Evolutionary conservation across 2,888 invertebrate genomes (phyloP), one percentile per base, ranked within the genome.

Genomic region (Tricholauxania praeusta): DNA sequence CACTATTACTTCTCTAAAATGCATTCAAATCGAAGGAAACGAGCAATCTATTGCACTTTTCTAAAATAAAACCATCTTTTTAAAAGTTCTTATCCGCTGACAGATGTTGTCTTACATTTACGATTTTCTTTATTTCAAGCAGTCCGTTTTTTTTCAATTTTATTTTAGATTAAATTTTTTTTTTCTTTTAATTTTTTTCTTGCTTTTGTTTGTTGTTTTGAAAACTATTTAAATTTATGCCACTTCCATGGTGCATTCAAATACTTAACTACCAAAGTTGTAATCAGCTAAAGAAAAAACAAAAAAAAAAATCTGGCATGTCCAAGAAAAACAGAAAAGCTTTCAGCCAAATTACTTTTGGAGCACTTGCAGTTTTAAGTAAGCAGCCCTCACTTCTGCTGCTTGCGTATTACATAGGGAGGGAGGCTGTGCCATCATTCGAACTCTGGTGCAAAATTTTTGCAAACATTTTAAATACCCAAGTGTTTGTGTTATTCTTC

Each of bases 211-310:
- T 63, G 63, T 15, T 64, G 22, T 49, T 51, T 51, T 49, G 64
- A 17, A 19, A 64, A 64, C 64, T 64, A 69, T 69, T 69, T 69
- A 69, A 69, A 69, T 69, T 59, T 69, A 69, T 69, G 59, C 57
- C 59, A 69, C 49, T 28, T 32, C 59, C n/a, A 22, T 49, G 49
- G 51, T n/a, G 59, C 68, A 63, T 39, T 10, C 39, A 39, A 39
- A 39, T 39, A 39, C 39, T 10, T 39, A 39, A 7, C 39, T 39
- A 39, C 39, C 2, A 39, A 28, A 28, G 28, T 28, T 28, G 28
- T 62, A 62, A 62, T 47, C 62, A 62, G 62, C 48, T 47, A 32
- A 22, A 48, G n/a, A n/a, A 12, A 14, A 47, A n/a, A 19, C 47
- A 17, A 64, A 12, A n/a, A 22, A 28, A 48, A 15, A 19, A 51